Base-by-base conservation (phyloP, 2,888 invertebrate species). In the Caenorhabditis angaria region DNA sequence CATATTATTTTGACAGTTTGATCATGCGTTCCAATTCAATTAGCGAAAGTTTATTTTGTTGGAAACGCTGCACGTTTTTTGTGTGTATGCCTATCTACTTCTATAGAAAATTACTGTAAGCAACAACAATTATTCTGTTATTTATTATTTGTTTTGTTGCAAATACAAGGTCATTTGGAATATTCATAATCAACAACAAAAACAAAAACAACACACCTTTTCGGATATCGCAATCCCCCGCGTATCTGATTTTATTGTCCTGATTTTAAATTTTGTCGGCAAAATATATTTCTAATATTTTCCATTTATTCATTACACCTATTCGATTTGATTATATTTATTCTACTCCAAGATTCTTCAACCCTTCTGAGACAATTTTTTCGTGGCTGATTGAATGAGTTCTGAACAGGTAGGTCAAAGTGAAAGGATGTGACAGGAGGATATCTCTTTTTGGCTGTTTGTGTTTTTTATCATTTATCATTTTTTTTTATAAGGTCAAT, bases 401-500 rank as follows among this genome's bases (percentile, higher is more conserved):
- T 41, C 41, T 18, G 41, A 41, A 41, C 41, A 41, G 41, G 41
- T 41, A 41, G 41, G 41, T 41, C 41, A 41, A 41, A 41, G 41
- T 41, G 41, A 41, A 41, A 41, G 18, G n/a, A n/a, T n/a, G n/a
- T n/a, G n/a, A n/a, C 41, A 18, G 41, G 41, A 41, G 41, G 18
- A 12, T 18, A 41, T 41, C 2, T 10, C 2, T 41, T 5, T 41
- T 14, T 41, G 14, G 10, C 8, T 41, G 14, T 41, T 12, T 41
- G 5, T 41, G 5, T 41, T 41, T 41, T 41, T 41, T 41, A 41
- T 41, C 41, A 41, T 41, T 18, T 41, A 41, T 41, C 41, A 41
- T 41, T 41, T 41, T 41, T 12, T 41, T 41, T 41, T 41, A 41
- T 41, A 41, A 41, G 41, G 41, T 41, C 41, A 41, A 18, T 12